phyloP scores from a whole-genome alignment of 2,797 vertebrate genomes.

The Karalla daura region DNA sequence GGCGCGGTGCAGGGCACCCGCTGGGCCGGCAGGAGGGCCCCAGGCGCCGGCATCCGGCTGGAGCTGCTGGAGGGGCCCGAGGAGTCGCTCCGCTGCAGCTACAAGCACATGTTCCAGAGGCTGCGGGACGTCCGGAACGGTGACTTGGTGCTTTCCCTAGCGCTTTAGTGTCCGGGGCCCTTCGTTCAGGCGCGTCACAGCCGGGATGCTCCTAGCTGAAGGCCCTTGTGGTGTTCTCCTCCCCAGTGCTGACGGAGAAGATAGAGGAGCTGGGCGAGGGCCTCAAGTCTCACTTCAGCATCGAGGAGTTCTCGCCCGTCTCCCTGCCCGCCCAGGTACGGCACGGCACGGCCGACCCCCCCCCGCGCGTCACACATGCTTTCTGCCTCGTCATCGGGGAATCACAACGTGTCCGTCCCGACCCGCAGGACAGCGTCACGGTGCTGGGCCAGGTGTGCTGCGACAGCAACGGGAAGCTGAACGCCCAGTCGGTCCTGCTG shows the following conservation, averaged over 20 bases:
- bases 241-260: conserved; percentile 85
- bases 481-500: conserved; percentile 89
- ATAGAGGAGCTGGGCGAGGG: conserved; percentile 90
- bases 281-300: conserved; percentile 85
- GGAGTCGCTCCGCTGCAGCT: conserved; percentile 78
- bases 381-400: no score
- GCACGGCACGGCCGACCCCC: no score
- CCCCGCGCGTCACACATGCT: no score
- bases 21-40: conserved; percentile 81
- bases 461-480: conserved; percentile 93
- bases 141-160: no score
- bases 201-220: not conserved
- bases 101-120: conserved; percentile 96
- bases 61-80: conserved; percentile 75
- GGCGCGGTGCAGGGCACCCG: conserved; percentile 81
- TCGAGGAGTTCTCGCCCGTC: conserved; percentile 88
- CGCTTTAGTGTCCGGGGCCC: no score
- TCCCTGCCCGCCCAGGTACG: conserved; percentile 90
- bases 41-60: conserved; percentile 49
- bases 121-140: conserved; percentile 88
- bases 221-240: not conserved
- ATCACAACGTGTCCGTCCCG: conserved; percentile 3
- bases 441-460: conserved; percentile 92
- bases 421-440: conserved; percentile 83
- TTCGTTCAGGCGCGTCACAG: no score